Evolutionary conservation across 1,140 invertebrate genomes (phyloP).

Genomic region (Metaphire vulgaris): DNA sequence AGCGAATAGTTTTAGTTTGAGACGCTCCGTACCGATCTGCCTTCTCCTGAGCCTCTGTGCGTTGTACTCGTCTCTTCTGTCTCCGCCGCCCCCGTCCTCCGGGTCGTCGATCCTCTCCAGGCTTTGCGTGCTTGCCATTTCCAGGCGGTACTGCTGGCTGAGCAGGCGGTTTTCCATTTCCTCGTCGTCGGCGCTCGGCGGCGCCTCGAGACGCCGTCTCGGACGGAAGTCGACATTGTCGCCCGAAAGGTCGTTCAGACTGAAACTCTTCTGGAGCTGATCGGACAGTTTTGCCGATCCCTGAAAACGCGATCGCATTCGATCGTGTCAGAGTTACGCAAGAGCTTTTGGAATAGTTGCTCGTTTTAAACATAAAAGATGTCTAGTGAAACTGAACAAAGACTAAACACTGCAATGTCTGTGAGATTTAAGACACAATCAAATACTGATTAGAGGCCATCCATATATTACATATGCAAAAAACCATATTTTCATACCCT

Average conservation of each 20-base stretch:
- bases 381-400: too few relatives aligned
- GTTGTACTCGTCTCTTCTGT: background rate
- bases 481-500: too few relatives aligned
- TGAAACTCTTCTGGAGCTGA: conserved; percentile 81
- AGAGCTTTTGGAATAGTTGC: too few relatives aligned
- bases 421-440: too few relatives aligned
- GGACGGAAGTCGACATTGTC: conserved; percentile 3
- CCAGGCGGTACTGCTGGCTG: background rate
- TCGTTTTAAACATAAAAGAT: too few relatives aligned
- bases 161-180: background rate
- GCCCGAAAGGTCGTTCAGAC: conserved; percentile 68
- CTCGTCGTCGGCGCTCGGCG: background rate
- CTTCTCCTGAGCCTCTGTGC: background rate
- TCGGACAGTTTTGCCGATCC: conserved; percentile 81
- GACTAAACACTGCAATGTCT: too few relatives aligned
- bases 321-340: too few relatives aligned
- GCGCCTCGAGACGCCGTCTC: background rate
- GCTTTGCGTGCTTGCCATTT: background rate
- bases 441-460: too few relatives aligned
- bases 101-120: background rate
- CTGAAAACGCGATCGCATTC: conserved; percentile 57
- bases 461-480: too few relatives aligned
- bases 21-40: background rate
- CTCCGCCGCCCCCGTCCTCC: background rate
- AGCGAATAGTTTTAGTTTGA: too few relatives aligned